phyloP scores from a whole-genome alignment of 2,113 vertebrate species.

The Periophthalmodon schlosseri region DNA sequence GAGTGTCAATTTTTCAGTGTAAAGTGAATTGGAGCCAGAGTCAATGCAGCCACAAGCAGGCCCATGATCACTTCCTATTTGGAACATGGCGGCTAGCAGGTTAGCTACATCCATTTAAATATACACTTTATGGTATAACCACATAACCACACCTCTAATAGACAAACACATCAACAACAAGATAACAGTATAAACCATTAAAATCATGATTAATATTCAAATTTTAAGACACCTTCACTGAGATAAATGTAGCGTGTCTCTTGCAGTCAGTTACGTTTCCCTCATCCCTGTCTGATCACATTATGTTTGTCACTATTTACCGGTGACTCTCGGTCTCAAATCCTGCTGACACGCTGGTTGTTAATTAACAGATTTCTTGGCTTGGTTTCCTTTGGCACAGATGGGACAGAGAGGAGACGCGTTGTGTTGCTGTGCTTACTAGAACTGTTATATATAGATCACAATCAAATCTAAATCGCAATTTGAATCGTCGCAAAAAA shows the following conservation, averaged over 20 bases:
- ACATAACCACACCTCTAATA: no score
- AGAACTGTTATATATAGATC: no score
- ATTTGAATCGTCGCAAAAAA: no score
- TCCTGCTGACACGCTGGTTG: slow-evolving; percentile 16
- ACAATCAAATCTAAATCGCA: no score
- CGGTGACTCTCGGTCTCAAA: slow-evolving; percentile 44
- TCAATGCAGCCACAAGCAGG: no score
- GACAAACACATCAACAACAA: no score
- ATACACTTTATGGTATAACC: no score
- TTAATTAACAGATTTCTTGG: slow-evolving; percentile 18
- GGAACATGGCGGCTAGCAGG: no score
- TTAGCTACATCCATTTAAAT: no score
- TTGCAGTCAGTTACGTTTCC: background rate
- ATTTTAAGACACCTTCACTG: background rate
- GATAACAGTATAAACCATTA: background rate
- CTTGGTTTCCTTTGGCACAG: background rate
- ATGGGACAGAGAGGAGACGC: background rate
- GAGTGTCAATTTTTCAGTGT: no score
- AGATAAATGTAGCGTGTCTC: background rate
- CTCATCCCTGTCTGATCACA: slow-evolving; percentile 34
- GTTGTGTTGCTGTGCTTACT: background rate
- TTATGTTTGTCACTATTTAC: slow-evolving; percentile 39
- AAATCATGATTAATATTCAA: background rate
- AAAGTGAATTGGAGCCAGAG: no score
- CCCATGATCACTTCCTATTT: no score